phyloP scores from a whole-genome alignment of 2,888 invertebrate species.

The Serripes groenlandicus region DNA sequence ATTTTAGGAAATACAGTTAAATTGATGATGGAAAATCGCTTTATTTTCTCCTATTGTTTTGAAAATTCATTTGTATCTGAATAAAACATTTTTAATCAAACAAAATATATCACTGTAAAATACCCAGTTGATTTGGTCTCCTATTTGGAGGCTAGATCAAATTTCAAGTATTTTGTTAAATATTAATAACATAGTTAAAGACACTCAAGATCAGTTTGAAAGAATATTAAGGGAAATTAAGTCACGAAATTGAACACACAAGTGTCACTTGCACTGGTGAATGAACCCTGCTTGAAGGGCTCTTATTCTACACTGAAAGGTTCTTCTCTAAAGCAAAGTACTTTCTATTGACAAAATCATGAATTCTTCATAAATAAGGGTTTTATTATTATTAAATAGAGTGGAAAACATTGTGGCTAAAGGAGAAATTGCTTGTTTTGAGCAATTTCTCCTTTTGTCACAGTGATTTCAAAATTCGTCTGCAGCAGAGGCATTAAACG shows the following conservation, averaged over 20 bases:
- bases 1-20: too few species aligned
- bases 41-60: too few species aligned
- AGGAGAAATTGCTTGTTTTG: background rate
- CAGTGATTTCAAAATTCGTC: background rate
- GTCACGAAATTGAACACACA: background rate
- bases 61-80: too few species aligned
- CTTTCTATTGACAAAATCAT: background rate
- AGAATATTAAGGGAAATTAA: conserved; percentile 1
- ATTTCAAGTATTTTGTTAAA: background rate
- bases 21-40: too few species aligned
- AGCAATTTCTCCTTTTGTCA: conserved; percentile 1
- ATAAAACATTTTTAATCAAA: too few species aligned
- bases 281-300: background rate
- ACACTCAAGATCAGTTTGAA: background rate
- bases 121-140: background rate
- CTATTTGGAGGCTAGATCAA: background rate
- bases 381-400: background rate
- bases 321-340: background rate
- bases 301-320: background rate
- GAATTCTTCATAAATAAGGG: too few species aligned
- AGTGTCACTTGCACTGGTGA: conserved; percentile 1
- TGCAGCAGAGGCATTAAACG: too few species aligned
- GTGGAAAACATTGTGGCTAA: background rate
- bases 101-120: too few species aligned
- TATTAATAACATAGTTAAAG: background rate